phyloP scores from a whole-genome alignment of 2,797 vertebrate species.

The Sandelia bainsii region DNA sequence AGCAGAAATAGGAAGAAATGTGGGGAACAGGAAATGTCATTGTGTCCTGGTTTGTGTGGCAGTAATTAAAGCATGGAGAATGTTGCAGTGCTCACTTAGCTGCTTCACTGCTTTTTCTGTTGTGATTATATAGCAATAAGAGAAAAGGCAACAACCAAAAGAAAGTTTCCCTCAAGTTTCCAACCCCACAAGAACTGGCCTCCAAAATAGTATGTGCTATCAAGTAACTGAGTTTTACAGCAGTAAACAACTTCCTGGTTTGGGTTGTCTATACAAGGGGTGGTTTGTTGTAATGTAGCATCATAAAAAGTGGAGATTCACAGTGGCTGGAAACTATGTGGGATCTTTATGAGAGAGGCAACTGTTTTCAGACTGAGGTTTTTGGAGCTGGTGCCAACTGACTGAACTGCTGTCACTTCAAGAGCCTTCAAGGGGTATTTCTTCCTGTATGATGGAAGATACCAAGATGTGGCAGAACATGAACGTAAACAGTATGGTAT shows the following conservation, averaged over 20 bases:
- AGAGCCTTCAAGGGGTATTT: conserved; percentile 6
- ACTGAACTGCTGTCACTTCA: conserved; percentile 41
- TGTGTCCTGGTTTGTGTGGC: conserved; percentile 44
- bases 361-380: conserved; percentile 47
- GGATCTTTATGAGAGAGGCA: conserved; percentile 59
- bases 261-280: conserved; percentile 65
- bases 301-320: conserved; percentile 61
- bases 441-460: background rate
- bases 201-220: conserved; percentile 35
- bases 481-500: background rate
- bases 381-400: conserved; percentile 39
- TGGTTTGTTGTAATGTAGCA: conserved; percentile 52
- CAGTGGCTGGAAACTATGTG: conserved; percentile 64
- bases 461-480: background rate
- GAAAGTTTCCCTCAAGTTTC: conserved; percentile 37
- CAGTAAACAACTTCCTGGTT: conserved; percentile 68
- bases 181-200: conserved; percentile 8
- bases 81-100: conserved; percentile 21
- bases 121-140: conserved; percentile 43
- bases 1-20: conserved; percentile 41
- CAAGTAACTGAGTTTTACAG: conserved; percentile 24
- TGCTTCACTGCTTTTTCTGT: conserved; percentile 1
- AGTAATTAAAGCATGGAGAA: conserved; percentile 59
- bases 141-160: conserved; percentile 44
- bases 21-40: conserved; percentile 41